Conservation (phyloP, 2,888 invertebrate genomes). For the Leucoma salicis region DNA sequence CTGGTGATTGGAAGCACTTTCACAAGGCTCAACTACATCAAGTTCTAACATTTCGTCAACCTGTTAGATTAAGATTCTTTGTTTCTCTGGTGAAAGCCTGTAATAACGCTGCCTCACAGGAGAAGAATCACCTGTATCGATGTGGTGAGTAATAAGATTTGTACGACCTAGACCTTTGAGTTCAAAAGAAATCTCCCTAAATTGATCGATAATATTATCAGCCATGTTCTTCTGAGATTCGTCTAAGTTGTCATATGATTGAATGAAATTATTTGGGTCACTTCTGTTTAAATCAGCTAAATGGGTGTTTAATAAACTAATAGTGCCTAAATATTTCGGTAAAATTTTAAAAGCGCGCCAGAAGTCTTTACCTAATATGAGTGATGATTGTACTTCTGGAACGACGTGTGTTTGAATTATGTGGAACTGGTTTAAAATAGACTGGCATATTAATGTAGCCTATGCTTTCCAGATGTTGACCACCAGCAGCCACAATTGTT, state of each 20-base stretch:
- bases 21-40: conserved; percentile 28
- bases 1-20: conserved; percentile 26
- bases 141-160: conserved; percentile 10
- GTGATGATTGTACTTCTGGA: background rate
- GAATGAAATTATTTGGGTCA: no score
- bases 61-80: background rate
- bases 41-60: background rate
- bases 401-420: background rate
- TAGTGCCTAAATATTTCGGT: background rate
- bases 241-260: no score
- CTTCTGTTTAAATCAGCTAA: no score
- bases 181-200: no score
- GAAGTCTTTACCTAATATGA: background rate
- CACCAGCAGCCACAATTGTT: background rate
- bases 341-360: background rate
- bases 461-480: background rate
- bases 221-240: no score
- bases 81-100: background rate
- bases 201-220: background rate
- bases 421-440: background rate
- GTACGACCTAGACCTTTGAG: no score
- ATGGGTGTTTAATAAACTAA: background rate
- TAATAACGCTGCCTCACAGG: background rate
- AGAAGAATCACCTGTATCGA: conserved; percentile 23
- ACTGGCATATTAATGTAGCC: background rate